Evolutionary conservation across 2,113 vertebrate genomes (phyloP).

Genomic region (Motacilla tschutschensis): DNA sequence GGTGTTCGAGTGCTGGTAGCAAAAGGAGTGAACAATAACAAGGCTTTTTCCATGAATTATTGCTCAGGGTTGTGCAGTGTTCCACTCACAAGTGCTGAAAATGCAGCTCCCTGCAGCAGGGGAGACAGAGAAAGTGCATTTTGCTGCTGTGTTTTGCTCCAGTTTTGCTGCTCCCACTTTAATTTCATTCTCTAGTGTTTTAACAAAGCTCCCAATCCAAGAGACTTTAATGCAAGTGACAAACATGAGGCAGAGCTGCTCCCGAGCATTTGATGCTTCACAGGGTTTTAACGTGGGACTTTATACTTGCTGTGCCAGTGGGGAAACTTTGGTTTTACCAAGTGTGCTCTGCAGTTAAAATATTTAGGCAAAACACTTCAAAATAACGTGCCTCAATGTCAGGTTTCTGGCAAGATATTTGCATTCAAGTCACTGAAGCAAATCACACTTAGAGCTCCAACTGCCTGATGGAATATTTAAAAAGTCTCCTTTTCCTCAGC

Average conservation of each 20-base stretch:
- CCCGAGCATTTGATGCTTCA: background rate
- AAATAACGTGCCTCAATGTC: background rate
- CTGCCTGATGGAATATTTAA: background rate
- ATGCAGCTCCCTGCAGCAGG: background rate
- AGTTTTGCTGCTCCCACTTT: background rate
- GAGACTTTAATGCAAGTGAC: background rate
- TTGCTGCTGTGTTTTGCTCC: background rate
- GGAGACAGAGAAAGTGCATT: background rate
- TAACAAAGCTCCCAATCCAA: background rate
- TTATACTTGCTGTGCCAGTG: background rate
- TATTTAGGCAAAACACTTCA: background rate
- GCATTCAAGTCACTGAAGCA: background rate
- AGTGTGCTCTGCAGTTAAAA: background rate
- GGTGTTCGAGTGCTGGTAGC: background rate
- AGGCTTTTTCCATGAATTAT: background rate
- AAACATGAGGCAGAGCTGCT: background rate
- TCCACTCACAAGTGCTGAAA: background rate
- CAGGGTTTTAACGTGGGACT: background rate
- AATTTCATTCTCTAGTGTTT: background rate
- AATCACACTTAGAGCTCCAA: background rate
- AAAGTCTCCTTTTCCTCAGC: background rate
- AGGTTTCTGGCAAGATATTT: background rate
- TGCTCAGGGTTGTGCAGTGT: background rate
- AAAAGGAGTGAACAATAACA: background rate
- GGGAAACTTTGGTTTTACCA: background rate